These are phyloP conservation scores for Myoxocephalus aenaeus DNA, from an alignment of 2,797 vertebrate genomes.

Conservation along the genomic window DNA sequence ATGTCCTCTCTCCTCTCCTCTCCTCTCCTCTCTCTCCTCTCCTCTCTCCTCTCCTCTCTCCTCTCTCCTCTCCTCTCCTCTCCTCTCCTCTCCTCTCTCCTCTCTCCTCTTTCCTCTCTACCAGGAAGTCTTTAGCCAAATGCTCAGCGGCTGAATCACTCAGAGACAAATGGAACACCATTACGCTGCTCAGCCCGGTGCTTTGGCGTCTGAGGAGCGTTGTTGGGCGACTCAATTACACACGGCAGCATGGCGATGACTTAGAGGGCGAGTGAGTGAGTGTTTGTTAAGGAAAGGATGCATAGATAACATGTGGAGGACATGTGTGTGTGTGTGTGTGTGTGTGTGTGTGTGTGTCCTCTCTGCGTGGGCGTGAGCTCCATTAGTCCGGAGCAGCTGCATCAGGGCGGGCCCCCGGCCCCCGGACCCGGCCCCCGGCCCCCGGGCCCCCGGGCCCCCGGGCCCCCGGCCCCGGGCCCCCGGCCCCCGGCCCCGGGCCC, in stretches of 20 bases:
- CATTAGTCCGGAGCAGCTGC: conserved; percentile 74
- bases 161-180: conserved; percentile 65
- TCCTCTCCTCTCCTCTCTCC: no score
- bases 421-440: background rate
- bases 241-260: background rate
- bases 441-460: background rate
- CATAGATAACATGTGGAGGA: no score
- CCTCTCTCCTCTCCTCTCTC: background rate
- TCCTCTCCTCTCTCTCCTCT: no score
- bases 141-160: conserved; percentile 46
- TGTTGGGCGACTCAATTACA: conserved; percentile 6
- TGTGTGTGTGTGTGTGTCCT: conserved; percentile 9
- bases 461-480: no score
- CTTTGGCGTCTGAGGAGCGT: background rate
- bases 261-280: background rate
- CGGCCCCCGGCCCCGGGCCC: background rate
- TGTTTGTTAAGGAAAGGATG: background rate
- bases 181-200: conserved; percentile 19
- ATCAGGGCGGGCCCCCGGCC: conserved; percentile 59
- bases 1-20: conserved; percentile 1
- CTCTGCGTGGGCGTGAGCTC: conserved; percentile 43
- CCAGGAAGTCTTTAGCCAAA: conserved; percentile 52
- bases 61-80: background rate
- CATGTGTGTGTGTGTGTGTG: no score
- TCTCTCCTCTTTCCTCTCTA: background rate